Conservation (phyloP, 1,140 invertebrate species). For the Eurytemora carolleeae region DNA sequence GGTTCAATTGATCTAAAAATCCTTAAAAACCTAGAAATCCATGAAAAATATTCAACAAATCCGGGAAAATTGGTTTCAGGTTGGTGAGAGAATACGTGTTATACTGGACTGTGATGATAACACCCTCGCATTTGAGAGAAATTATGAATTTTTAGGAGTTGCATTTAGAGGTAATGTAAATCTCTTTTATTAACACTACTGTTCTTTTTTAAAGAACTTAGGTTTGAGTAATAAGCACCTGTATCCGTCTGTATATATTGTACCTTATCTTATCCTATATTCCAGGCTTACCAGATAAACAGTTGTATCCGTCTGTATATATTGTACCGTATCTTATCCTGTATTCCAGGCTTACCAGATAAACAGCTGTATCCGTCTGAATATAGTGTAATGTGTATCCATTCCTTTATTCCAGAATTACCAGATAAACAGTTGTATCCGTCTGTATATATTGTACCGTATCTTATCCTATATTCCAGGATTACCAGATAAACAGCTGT, state of each 20-base stretch:
- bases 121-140: constrained; percentile 92
- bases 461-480: no score
- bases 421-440: constrained; percentile 85
- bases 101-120: constrained; percentile 94
- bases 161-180: constrained; percentile 62
- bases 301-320: no score
- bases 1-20: no score
- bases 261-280: no score
- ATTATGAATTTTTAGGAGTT: constrained; percentile 93
- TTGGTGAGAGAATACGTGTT: constrained; percentile 85
- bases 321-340: no score
- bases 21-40: no score
- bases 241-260: constrained; percentile 87
- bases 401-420: no score
- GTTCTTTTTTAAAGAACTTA: no score
- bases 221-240: constrained; percentile 77
- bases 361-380: constrained; percentile 86
- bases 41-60: no score
- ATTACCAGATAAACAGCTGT: constrained; percentile 76
- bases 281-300: no score
- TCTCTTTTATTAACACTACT: constrained; percentile 24
- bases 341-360: constrained; percentile 74
- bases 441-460: constrained; percentile 88
- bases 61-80: no score
- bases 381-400: no score